Base-by-base conservation (phyloP, 2,113 vertebrate genomes). In the Arenaria interpres region DNA sequence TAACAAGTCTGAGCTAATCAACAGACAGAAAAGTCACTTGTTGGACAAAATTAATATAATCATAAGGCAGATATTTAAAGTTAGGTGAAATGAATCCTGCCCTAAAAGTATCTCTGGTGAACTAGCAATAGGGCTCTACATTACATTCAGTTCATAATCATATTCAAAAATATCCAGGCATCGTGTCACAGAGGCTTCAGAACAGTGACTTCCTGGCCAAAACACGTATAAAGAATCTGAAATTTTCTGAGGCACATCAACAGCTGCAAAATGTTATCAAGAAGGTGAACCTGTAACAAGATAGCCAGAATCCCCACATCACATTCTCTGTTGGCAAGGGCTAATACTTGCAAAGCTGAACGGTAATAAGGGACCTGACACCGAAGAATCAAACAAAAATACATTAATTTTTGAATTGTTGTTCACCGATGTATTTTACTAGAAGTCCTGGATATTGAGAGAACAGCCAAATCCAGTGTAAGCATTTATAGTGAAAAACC, bases 221-320 rank as follows among this genome's bases (percentile, higher is more conserved):
- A 72, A 43, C 17, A 22, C 0, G 1, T 5, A 22, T 7, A 24
- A 80, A 37, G 50, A 39, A 5, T 5, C 2, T 1, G 7, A 16
- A 33, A 9, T 20, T 69, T 82, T n/a, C 63, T 6, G 51, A 60
- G 32, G 43, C 15, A 15, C 20, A 3, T 8, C 7, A 4, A 28
- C 0, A 2, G 14, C 50, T 59, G 41, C 41, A 76, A 77, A 53
- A 43, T 5, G 5, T 11, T 35, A 43, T 13, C 66, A 37, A 3
- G 23, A n/a, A 35, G 8, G 4, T 4, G 19, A 51, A 63, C 30
- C 13, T 3, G 0, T 10, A 46, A 30, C 7, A 20, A n/a, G 41
- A 28, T 15, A 23, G 75, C 45, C 59, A 71, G 67, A 69, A 63
- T 13, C 32, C 46, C 16, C 6, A 5, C 28, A 17, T 12, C 45